Conservation (phyloP, 1,140 invertebrate genomes). For the Protaetia brevitarsis region DNA sequence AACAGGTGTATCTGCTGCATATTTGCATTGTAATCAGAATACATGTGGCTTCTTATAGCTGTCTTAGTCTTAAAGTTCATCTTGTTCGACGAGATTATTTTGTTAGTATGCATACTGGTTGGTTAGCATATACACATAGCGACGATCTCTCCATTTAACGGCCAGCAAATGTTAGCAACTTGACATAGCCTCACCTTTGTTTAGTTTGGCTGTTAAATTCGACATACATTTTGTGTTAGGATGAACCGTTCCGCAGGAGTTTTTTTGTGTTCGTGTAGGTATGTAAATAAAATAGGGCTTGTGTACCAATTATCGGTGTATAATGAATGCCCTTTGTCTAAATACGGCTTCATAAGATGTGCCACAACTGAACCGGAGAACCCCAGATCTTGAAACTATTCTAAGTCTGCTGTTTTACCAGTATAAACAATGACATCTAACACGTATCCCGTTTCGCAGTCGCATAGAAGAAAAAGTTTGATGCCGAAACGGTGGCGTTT, state of each 20-base stretch:
- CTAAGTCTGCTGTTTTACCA: constrained; percentile 30
- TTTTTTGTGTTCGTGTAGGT: constrained; percentile 24
- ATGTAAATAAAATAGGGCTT: constrained; percentile 25
- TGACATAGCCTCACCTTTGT: background rate
- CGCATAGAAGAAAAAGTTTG: constrained; percentile 32
- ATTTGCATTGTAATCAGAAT: no score
- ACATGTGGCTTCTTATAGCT: no score
- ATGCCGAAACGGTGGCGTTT: constrained; percentile 46
- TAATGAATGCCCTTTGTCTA: constrained; percentile 34
- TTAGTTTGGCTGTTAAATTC: background rate
- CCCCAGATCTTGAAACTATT: constrained; percentile 29
- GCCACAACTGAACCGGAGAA: constrained; percentile 38
- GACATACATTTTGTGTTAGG: constrained; percentile 23
- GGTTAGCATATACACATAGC: background rate
- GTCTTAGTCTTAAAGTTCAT: no score
- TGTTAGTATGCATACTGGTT: no score
- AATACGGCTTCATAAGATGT: constrained; percentile 36
- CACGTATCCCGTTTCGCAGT: constrained; percentile 43
- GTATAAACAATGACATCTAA: constrained; percentile 45
- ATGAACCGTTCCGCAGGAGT: no score
- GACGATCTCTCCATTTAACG: constrained; percentile 2
- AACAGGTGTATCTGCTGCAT: no score
- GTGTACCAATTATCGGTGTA: constrained; percentile 31
- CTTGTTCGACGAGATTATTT: no score
- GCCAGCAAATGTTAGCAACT: background rate